Conservation (phyloP, 2,888 invertebrate genomes). For the Carabus problematicus region DNA sequence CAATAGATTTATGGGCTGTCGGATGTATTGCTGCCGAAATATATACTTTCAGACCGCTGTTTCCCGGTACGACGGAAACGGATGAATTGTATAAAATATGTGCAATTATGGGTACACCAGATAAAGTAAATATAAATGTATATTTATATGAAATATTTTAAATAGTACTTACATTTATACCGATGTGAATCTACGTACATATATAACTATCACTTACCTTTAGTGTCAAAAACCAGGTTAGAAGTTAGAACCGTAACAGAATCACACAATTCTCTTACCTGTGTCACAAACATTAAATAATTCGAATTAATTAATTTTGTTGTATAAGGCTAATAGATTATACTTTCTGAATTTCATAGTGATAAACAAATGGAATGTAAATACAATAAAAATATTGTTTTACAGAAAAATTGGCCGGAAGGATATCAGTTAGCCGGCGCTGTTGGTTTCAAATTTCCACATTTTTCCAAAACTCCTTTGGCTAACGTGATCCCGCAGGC, state of each 20-base stretch:
- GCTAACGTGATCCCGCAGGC: conserved; percentile 83
- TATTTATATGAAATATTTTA: too few species aligned
- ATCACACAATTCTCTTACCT: background rate
- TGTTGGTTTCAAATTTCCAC: conserved; percentile 96
- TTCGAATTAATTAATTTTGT: conserved; percentile 4
- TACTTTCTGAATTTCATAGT: conserved; percentile 2
- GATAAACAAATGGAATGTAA: background rate
- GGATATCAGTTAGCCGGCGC: conserved; percentile 91
- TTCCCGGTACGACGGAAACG: conserved; percentile 96
- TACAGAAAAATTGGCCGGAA: conserved; percentile 90
- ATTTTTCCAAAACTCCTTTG: conserved; percentile 82
- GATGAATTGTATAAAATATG: conserved; percentile 96
- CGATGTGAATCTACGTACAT: background rate
- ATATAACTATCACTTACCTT: background rate
- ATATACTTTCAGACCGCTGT: conserved; percentile 92
- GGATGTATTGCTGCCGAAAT: conserved; percentile 98
- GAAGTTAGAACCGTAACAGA: too few species aligned
- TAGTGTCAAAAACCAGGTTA: too few species aligned
- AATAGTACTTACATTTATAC: background rate
- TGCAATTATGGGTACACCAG: conserved; percentile 75
- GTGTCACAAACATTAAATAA: too few species aligned
- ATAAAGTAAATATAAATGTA: conserved; percentile 18
- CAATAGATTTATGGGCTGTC: conserved; percentile 98
- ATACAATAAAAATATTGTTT: conserved; percentile 40
- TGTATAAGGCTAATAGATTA: background rate